Base-by-base conservation (phyloP, 35 echinoderm and acorn worm genomes). In the Eucidaris tribuloides region DNA sequence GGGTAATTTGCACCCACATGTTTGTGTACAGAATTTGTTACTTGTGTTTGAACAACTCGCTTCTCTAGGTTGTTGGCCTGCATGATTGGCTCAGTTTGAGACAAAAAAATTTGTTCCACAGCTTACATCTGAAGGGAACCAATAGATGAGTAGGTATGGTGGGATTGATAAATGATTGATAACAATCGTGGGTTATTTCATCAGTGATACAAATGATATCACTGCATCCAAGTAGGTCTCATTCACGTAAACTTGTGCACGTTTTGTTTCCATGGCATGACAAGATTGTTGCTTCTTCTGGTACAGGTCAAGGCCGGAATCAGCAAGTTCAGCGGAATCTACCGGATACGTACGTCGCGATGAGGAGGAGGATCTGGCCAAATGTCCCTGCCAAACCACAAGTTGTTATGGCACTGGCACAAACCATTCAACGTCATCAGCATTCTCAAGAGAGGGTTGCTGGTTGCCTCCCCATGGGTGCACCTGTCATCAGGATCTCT, bases 331-430 rank as follows among this genome's bases (percentile, higher is more conserved):
- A 93, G 31, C 79, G 74, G 18, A n/a, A 98, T 98, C 15, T 98
- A 89, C 81, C 74, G 77, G 18, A 0, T 98, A 17, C 60, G 72
- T n/a, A 23, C 32, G 95, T 23, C 45, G 84, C 0, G 90, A 87
- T 4, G 95, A 92, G 45, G 95, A 93, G 39, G 90, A 98, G 19
- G n/a, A 45, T 19, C 59, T 98, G 5, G 42, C 80, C 28, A 15
- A 65, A 24, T 83, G 76, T 14, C 76, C 71, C 34, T 93, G 31
- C 79, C 60, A 70, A 99, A 93, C 66, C 91, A 87, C 56, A 89
- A 78, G 71, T 28, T 99, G 23, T 64, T 99, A 27, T 99, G 96
- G 96, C 96, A 99, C 46, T 90, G 96, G 35, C 93, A 79, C 29
- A 93, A 54, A 32, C 20, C 90, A 0, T 85, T 91, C 19, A 99